Evolutionary conservation across 2,888 invertebrate species (phyloP).

Genomic region (Cenopis cana): DNA sequence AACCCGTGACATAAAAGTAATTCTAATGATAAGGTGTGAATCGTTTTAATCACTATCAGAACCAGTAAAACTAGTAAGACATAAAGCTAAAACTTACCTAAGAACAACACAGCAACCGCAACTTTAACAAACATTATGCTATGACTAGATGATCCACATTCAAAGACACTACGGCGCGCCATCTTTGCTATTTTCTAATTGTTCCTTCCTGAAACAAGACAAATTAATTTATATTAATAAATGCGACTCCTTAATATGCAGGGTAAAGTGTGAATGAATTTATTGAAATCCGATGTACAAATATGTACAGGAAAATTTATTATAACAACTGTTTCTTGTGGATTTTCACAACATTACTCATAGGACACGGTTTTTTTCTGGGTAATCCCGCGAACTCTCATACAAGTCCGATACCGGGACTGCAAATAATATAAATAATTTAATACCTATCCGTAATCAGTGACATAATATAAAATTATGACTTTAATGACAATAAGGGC

Average conservation of each 20-base stretch:
- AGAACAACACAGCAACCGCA: constrained; percentile 60
- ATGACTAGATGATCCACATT: constrained; percentile 69
- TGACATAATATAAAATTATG: too few species aligned
- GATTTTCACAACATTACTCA: constrained; percentile 10
- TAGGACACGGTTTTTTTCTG: too few species aligned
- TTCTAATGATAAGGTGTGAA: too few species aligned
- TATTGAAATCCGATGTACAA: constrained; percentile 2
- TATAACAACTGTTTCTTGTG: not conserved
- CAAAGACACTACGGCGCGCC: constrained; percentile 65
- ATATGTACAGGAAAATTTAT: constrained; percentile 4
- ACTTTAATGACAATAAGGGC: too few species aligned
- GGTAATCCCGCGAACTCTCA: too few species aligned
- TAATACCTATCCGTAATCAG: too few species aligned
- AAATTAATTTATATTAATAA: constrained; percentile 34
- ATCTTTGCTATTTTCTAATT: constrained; percentile 57
- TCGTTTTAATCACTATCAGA: too few species aligned
- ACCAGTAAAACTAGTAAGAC: not conserved
- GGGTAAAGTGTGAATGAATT: constrained; percentile 13
- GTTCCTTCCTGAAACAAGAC: constrained; percentile 65
- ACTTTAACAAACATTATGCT: constrained; percentile 66
- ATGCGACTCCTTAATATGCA: constrained; percentile 5
- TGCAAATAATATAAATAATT: too few species aligned
- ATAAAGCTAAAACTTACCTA: constrained; percentile 66
- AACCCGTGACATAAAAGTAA: too few species aligned
- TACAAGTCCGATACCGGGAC: too few species aligned